Evolutionary conservation across 2,888 invertebrate genomes (phyloP).

Genomic region (Drosophila colorata): DNA sequence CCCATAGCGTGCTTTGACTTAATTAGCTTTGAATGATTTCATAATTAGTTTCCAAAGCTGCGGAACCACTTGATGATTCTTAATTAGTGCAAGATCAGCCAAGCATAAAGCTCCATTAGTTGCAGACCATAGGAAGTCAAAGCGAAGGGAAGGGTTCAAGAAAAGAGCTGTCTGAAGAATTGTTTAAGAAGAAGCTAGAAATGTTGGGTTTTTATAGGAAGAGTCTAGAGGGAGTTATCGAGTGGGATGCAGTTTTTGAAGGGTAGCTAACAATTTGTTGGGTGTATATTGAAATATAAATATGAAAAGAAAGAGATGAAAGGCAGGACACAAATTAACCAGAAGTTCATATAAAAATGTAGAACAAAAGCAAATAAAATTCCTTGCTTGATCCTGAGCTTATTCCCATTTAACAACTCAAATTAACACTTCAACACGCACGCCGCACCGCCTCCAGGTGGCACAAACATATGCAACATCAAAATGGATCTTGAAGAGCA

Average conservation of each 20-base stretch:
- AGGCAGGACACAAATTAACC: too few species aligned
- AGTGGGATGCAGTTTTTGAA: too few species aligned
- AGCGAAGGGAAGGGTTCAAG: neutral
- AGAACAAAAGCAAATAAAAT: too few species aligned
- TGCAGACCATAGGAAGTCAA: slow-evolving; percentile 12
- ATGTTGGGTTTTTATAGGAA: neutral
- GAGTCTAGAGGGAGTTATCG: too few species aligned
- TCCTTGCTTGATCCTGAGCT: too few species aligned
- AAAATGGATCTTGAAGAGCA: slow-evolving; percentile 54
- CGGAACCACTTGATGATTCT: slow-evolving; percentile 46
- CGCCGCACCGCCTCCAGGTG: slow-evolving; percentile 48
- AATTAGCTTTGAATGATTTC: slow-evolving; percentile 52
- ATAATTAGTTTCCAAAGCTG: slow-evolving; percentile 45
- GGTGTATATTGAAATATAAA: too few species aligned
- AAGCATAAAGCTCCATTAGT: slow-evolving; percentile 48
- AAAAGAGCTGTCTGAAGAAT: neutral
- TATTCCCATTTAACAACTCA: too few species aligned
- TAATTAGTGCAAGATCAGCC: slow-evolving; percentile 56
- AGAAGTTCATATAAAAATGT: too few species aligned
- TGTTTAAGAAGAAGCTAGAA: neutral
- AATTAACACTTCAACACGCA: slow-evolving; percentile 12
- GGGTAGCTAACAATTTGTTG: too few species aligned
- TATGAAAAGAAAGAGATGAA: too few species aligned
- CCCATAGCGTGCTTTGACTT: slow-evolving; percentile 48
- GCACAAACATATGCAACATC: slow-evolving; percentile 42